Percentiles rank a stretch among this genome's conserved stretches.
Evolutionary conservation across 2,113 vertebrate species (phyloP).

Genomic region (Oplegnathus fasciatus): DNA sequence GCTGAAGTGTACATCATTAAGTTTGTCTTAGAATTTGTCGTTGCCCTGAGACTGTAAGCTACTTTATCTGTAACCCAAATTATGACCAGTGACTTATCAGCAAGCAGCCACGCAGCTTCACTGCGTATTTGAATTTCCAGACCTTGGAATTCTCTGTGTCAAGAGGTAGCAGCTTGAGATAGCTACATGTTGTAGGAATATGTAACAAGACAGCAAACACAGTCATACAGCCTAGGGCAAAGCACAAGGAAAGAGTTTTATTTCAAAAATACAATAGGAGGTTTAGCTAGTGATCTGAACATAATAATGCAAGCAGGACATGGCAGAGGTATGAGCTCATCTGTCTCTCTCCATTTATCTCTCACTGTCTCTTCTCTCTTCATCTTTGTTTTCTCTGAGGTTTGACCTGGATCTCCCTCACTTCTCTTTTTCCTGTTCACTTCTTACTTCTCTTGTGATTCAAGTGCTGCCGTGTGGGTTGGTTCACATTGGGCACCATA

Average conservation of each 20-base stretch:
- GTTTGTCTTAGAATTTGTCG: background rate
- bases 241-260: constrained; percentile 36
- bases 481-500: constrained; percentile 1
- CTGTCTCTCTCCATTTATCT: constrained; percentile 31
- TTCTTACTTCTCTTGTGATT: constrained; percentile 2
- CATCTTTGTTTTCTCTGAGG: background rate
- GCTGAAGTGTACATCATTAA: no score
- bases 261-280: constrained; percentile 50
- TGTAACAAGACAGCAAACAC: constrained; percentile 39
- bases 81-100: constrained; percentile 5
- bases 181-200: constrained; percentile 44
- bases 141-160: constrained; percentile 20
- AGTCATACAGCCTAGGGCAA: constrained; percentile 49
- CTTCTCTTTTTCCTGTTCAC: constrained; percentile 1
- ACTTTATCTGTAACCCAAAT: constrained; percentile 14
- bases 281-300: constrained; percentile 54
- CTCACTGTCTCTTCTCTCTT: constrained; percentile 5
- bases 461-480: background rate
- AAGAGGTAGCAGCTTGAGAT: constrained; percentile 45
- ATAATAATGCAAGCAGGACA: constrained; percentile 44
- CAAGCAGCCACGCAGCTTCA: constrained; percentile 16
- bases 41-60: background rate
- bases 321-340: constrained; percentile 32
- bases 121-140: constrained; percentile 23
- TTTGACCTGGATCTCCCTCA: constrained; percentile 34